Evolutionary conservation across 1,140 invertebrate genomes (phyloP), one percentile per base, ranked within the genome.

Genomic region (Drosophila novamexicana): DNA sequence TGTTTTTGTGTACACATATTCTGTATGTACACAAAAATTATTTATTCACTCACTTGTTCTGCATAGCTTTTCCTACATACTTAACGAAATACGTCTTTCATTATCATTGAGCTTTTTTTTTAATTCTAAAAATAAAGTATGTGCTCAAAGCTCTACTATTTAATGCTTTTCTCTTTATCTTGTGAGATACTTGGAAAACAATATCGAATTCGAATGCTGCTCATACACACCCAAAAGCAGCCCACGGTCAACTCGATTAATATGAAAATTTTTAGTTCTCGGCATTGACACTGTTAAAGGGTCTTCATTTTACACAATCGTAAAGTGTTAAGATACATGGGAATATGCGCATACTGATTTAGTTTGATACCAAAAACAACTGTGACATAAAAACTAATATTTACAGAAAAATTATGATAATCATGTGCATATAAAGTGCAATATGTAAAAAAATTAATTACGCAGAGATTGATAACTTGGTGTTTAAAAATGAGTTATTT

Each of bases 71-170:
- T 57, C 9, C 14, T 63, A 69, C 47, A 74, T 81, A 80, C 79
- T 80, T 74, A 50, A 69, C 52, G 72, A 78, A 78, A 78, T 59
- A 47, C 40, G 67, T 52, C 67, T 81, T 86, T 83, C 64, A 88
- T 88, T 83, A 89, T 79, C 80, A 89, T 75, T 79, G 77, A 83
- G 84, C 84, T 89, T 89, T 86, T 79, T 79, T 73, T 80, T 77
- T 47, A 22, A 6, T 52, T 83, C 84, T 72, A 83, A 78, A 89
- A 89, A 84, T 89, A 89, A 81, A 89, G 67, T 64, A 73, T 80
- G 77, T 89, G 73, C 84, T 86, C 77, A 88, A 76, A 86, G 81
- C 79, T 68, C 52, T 59, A 71, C 64, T 71, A 59, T 16, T 57
- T 61, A 58, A 52, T 58, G 58, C 40, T 75, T 75, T 56, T 63